Evolutionary conservation across 2,888 invertebrate species (phyloP), one percentile per base, ranked within the genome.

Genomic region (Yponomeuta sedellus): DNA sequence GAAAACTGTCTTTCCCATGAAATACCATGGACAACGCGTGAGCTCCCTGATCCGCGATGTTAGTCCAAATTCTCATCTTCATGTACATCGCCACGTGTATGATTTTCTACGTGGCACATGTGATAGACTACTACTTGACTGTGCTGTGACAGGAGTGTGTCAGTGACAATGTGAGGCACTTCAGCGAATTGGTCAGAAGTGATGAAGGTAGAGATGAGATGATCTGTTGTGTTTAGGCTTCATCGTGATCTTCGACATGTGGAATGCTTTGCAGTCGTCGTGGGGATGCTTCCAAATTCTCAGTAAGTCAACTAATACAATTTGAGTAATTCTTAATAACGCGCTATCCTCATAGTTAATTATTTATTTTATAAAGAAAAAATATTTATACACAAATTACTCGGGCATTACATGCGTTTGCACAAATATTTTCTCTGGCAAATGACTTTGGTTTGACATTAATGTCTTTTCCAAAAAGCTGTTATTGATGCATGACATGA

Each of bases 11-110:
- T n/a, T n/a, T 52, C 3, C 3, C 8, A 52, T 52, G 44, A 12
- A 16, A 4, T 52, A 52, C 12, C 16, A 52, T 52, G 44, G 44
- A 52, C 16, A 52, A 16, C 44, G 44, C 44, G 16, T 52, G 44
- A 52, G 16, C 44, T 16, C 16, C 16, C 44, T 6, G 20, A 34
- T 8, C 34, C 78, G 84, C 72, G 77, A 92, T 92, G 92, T 79
- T 92, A 78, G 87, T 92, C 16, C 92, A 92, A 71, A 89, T 92
- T 61, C 80, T 92, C 20, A 88, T 92, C 63, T 89, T 92, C 79
- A 88, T 91, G 86, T 92, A 92, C 78, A 88, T 91, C 66, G 88
- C 82, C 66, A 88, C 87, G 11, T 92, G 91, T 71, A 77, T 91
- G 19, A 69, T 92, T 64, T 89, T 92, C 75, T 92, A 92, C 73